A percentile compares a stretch with the other conserved stretches of the same genome.
Evolutionary conservation across 2,888 invertebrate genomes (phyloP).

Genomic region (Cephus sareptanus): DNA sequence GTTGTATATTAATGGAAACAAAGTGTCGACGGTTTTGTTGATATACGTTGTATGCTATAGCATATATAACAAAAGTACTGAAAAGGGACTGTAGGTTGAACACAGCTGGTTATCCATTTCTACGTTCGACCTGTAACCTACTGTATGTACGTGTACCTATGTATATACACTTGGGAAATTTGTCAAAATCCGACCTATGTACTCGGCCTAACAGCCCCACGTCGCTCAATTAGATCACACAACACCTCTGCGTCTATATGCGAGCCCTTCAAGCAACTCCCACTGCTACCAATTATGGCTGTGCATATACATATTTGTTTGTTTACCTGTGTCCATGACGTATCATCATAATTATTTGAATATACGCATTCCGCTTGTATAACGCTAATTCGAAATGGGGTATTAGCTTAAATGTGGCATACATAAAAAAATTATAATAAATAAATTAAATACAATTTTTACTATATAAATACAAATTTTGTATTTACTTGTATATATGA

Average conservation of each 20-base stretch:
- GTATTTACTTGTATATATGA: background rate
- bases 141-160: background rate
- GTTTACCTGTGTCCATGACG: background rate
- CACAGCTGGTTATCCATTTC: constrained; percentile 19
- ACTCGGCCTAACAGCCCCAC: constrained; percentile 23
- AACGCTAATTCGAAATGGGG: background rate
- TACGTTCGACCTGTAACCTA: constrained; percentile 1
- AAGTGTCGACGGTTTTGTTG: background rate
- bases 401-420: background rate
- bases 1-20: background rate
- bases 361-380: background rate
- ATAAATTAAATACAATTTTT: background rate
- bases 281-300: constrained; percentile 33
- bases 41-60: background rate
- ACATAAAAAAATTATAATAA: background rate
- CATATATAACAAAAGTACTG: background rate
- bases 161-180: constrained; percentile 30
- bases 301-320: constrained; percentile 10
- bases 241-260: constrained; percentile 22
- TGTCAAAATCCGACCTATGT: constrained; percentile 27
- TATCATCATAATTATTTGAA: background rate
- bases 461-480: background rate
- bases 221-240: constrained; percentile 29
- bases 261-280: constrained; percentile 29
- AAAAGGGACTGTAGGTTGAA: background rate